Evolutionary conservation across 30 jellyfish, hydroid and myxozoan species (phyloP).

Genomic region (Pseudorhiza aurosa): DNA sequence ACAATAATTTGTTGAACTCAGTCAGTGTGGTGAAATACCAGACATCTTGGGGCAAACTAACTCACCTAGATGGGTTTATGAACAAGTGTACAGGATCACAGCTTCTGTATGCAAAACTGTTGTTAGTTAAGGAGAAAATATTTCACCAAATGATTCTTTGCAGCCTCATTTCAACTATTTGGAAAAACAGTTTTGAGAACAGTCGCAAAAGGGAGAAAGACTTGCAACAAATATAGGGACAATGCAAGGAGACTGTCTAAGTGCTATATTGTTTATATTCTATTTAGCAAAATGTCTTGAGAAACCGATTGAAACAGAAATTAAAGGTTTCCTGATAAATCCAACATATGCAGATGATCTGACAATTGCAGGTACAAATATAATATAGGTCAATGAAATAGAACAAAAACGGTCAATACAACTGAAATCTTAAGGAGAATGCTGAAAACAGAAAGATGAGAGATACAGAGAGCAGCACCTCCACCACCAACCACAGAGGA

Average conservation of each 20-base stretch:
- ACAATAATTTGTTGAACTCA: neutral
- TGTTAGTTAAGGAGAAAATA: neutral
- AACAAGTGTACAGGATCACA: neutral
- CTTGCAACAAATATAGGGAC: constrained; percentile 2
- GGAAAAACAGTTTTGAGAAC: neutral
- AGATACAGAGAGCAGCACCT: neutral
- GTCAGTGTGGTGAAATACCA: neutral
- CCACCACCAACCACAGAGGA: constrained; percentile 21
- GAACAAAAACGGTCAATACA: neutral
- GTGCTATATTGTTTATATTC: constrained; percentile 4
- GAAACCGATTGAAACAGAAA: neutral
- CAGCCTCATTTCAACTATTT: neutral
- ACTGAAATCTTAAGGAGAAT: neutral
- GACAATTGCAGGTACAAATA: no score
- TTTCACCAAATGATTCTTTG: neutral
- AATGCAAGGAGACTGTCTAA: constrained; percentile 24
- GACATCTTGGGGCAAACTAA: constrained; percentile 1
- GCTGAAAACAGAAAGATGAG: neutral
- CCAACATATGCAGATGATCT: constrained; percentile 1
- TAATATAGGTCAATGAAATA: neutral
- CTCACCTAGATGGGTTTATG: neutral
- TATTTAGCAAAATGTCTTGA: no score
- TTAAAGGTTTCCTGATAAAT: neutral
- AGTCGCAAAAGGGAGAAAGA: neutral
- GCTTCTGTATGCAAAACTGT: neutral